Percentiles rank a stretch among this genome's conserved stretches.
phyloP scores from a whole-genome alignment of 2,113 vertebrate species.

The Siphamia tubifer region DNA sequence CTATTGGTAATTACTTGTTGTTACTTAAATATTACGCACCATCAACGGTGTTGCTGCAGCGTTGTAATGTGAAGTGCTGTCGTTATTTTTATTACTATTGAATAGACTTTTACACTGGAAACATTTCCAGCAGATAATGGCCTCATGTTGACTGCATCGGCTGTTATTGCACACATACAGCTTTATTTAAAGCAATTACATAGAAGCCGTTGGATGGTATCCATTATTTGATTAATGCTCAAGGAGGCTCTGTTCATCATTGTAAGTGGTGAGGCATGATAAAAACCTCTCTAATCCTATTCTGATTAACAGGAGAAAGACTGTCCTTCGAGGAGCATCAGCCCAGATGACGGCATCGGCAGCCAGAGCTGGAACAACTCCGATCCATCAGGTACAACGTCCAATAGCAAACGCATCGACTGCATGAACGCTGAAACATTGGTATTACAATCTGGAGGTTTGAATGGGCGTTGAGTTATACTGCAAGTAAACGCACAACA shows the following conservation, averaged over 20 bases:
- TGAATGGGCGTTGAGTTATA: too few relatives aligned
- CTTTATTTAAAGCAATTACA: constrained; percentile 34
- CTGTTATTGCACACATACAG: background rate
- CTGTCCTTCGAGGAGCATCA: constrained; percentile 79
- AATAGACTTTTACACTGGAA: too few relatives aligned
- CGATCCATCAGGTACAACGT: constrained; percentile 85
- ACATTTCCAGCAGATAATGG: background rate
- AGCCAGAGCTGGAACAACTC: constrained; percentile 85
- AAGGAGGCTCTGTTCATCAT: constrained; percentile 46
- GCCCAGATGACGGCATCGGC: constrained; percentile 89
- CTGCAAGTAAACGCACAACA: too few relatives aligned
- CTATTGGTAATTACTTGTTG: too few relatives aligned
- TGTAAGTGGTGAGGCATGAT: constrained; percentile 29
- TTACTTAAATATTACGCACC: too few relatives aligned
- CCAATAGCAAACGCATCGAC: background rate
- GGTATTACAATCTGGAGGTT: too few relatives aligned
- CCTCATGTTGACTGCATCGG: background rate
- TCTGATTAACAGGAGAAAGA: constrained; percentile 79
- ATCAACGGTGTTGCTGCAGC: too few relatives aligned
- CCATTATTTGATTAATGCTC: constrained; percentile 34
- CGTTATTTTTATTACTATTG: too few relatives aligned
- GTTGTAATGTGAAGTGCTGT: too few relatives aligned
- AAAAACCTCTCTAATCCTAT: constrained; percentile 54
- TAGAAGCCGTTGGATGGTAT: constrained; percentile 12
- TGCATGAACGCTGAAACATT: too few relatives aligned